A percentile compares a stretch with the other conserved stretches of the same genome.
phyloP scores from a whole-genome alignment of 2,113 vertebrate species.

The Setophaga coronata region DNA sequence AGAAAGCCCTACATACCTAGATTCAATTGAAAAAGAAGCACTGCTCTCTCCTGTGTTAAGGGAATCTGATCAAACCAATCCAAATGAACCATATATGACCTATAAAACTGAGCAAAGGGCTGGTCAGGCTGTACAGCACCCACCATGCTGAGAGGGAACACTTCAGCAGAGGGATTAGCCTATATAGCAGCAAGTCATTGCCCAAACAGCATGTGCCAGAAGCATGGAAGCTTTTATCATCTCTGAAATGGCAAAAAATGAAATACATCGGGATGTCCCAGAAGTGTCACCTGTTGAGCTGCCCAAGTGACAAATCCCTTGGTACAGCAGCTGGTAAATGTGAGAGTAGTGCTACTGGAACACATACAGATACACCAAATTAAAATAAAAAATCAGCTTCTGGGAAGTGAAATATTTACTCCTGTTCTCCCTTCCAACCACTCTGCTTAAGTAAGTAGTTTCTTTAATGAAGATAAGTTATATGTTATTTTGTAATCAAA shows the following conservation, averaged over 20 bases:
- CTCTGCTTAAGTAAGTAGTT: not conserved
- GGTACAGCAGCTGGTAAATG: not conserved
- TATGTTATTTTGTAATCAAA: not conserved
- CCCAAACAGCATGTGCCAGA: not conserved
- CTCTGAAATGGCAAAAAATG: not conserved
- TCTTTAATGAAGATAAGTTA: not conserved
- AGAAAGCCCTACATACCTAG: not conserved
- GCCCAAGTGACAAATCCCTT: not conserved
- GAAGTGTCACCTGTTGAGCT: not conserved
- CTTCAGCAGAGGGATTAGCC: not conserved
- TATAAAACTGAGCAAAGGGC: not conserved
- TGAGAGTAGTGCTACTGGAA: rapidly evolving
- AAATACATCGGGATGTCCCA: not conserved
- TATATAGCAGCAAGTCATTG: not conserved
- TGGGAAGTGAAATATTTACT: not conserved
- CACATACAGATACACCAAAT: not conserved
- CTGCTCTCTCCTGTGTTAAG: not conserved
- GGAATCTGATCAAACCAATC: not conserved
- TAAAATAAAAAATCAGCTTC: not conserved
- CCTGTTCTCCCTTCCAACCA: not conserved
- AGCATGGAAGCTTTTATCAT: not conserved
- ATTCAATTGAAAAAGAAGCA: not conserved
- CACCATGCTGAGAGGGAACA: not conserved
- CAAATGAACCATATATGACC: not conserved
- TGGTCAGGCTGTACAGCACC: not conserved